Percentiles rank a stretch among this genome's conserved stretches.
phyloP scores from a whole-genome alignment of 37 sponge, comb jelly and placozoan genomes.

The Chondrilla cf. caribensis region DNA sequence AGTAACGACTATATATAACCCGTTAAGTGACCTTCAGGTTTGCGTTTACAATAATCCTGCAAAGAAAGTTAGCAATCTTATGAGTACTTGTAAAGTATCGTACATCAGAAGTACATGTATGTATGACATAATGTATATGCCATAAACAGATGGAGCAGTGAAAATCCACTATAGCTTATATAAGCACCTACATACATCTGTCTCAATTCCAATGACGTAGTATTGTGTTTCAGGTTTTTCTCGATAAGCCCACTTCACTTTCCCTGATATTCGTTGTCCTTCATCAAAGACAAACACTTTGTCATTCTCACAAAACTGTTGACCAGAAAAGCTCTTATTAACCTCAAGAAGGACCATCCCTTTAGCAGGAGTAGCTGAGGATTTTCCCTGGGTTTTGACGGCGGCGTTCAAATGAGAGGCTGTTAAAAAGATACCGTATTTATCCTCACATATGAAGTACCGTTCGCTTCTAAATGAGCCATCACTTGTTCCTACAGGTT shows the following conservation, averaged over 20 bases:
- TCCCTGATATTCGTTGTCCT: not conserved
- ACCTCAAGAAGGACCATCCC: too few relatives aligned
- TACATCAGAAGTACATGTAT: not conserved
- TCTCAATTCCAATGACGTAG: slow-evolving; percentile 10
- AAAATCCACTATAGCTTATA: too few relatives aligned
- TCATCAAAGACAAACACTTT: not conserved
- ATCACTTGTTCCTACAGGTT: not conserved
- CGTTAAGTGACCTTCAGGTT: not conserved
- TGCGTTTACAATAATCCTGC: too few relatives aligned
- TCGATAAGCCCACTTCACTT: slow-evolving; percentile 19
- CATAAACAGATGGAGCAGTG: too few relatives aligned
- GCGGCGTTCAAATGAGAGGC: not conserved
- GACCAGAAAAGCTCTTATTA: not conserved
- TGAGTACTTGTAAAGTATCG: too few relatives aligned
- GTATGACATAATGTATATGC: too few relatives aligned
- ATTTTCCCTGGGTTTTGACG: not conserved
- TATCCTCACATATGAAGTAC: not conserved
- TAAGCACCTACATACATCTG: not conserved
- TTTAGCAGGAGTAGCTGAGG: not conserved
- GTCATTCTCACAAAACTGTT: not conserved
- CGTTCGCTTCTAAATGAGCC: not conserved
- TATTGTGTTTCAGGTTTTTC: too few relatives aligned
- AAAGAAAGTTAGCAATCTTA: too few relatives aligned
- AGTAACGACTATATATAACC: not conserved
- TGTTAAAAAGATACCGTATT: not conserved